These are phyloP conservation scores for Zelostemma sp. DNA, from an alignment of 1,140 invertebrate species.

Conservation along the genomic window DNA sequence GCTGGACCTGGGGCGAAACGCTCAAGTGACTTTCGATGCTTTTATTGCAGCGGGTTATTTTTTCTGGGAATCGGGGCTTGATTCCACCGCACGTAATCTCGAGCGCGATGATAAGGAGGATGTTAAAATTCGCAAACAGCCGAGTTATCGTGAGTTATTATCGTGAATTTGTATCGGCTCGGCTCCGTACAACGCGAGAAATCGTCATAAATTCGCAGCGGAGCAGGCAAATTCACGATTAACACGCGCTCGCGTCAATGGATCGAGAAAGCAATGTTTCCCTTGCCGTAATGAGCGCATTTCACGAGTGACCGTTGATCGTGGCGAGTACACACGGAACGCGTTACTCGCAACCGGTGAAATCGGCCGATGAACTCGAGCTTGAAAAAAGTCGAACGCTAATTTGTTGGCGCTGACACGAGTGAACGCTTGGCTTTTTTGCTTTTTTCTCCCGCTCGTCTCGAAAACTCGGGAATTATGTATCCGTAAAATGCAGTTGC, in stretches of 20 bases:
- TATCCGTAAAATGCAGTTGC: constrained; percentile 36
- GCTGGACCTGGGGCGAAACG: constrained; percentile 80
- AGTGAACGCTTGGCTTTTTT: not conserved
- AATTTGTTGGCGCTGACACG: constrained; percentile 1
- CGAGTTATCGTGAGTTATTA: not conserved
- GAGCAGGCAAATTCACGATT: constrained; percentile 49
- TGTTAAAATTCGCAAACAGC: too few species aligned
- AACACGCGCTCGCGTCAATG: constrained; percentile 37
- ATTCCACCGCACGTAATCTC: too few species aligned
- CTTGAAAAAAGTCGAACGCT: not conserved
- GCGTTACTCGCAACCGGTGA: constrained; percentile 26
- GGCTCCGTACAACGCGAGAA: not conserved
- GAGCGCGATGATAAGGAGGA: too few species aligned
- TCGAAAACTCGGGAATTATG: not conserved
- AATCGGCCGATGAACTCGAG: constrained; percentile 26
- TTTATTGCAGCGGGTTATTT: not conserved
- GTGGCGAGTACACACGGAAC: constrained; percentile 38
- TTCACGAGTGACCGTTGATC: constrained; percentile 47
- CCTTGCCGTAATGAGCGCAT: constrained; percentile 47
- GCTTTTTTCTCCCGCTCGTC: not conserved
- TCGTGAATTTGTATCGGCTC: not conserved
- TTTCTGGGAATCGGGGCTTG: too few species aligned
- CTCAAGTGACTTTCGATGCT: constrained; percentile 31
- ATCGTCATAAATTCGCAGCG: constrained; percentile 26
- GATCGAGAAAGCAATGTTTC: constrained; percentile 45